phyloP scores from a whole-genome alignment of 2,797 vertebrate species.

The Pseudochromis fuscus region DNA sequence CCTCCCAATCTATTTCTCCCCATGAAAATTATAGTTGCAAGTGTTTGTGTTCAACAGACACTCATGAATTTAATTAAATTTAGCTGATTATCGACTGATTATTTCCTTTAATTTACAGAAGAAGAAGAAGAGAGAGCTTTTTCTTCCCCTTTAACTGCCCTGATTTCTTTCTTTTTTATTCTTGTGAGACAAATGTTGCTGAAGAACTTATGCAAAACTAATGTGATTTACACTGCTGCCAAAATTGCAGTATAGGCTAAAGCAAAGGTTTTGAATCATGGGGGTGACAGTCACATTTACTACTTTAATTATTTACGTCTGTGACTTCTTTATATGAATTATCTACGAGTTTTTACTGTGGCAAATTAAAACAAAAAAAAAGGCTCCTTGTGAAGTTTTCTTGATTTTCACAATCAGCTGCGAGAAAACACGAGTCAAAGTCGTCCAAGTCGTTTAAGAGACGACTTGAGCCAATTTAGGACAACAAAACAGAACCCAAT shows the following conservation, averaged over 20 bases:
- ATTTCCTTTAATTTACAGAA: slow-evolving; percentile 4
- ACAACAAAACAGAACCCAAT: slow-evolving; percentile 21
- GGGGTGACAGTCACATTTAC: neutral
- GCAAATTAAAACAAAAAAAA: slow-evolving; percentile 1
- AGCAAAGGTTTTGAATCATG: neutral
- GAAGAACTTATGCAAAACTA: neutral
- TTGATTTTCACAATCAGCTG: slow-evolving; percentile 5
- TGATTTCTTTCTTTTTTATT: neutral
- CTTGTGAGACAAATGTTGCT: neutral
- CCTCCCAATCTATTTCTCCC: slow-evolving; percentile 13
- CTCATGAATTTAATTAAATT: slow-evolving; percentile 30
- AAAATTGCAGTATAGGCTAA: slow-evolving; percentile 10
- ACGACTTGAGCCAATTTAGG: slow-evolving; percentile 1
- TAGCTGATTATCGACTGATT: slow-evolving; percentile 24
- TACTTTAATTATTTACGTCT: neutral
- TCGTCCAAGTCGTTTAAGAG: neutral
- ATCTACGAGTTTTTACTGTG: neutral
- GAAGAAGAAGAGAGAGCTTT: neutral
- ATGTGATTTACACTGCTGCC: too few species aligned
- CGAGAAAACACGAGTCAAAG: slow-evolving; percentile 20
- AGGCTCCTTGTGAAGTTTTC: neutral
- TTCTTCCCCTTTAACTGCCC: slow-evolving; percentile 2
- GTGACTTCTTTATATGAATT: neutral
- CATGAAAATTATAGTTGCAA: slow-evolving; percentile 7
- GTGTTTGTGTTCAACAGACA: slow-evolving; percentile 5